phyloP scores from a whole-genome alignment of 37 sponge, comb jelly and placozoan genomes.

The Tethya wilhelma region DNA sequence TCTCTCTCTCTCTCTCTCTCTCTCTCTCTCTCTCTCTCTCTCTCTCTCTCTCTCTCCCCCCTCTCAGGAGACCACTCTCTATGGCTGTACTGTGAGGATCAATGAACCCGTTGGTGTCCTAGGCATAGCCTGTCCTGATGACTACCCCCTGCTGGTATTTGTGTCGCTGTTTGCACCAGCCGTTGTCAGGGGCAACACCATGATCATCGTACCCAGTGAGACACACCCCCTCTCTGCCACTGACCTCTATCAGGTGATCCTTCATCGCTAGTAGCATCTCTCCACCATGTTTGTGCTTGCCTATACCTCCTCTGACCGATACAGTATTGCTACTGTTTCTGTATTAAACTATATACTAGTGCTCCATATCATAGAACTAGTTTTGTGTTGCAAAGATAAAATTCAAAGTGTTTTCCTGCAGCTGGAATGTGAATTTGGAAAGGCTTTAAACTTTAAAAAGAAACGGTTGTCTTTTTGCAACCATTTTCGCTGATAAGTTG shows the following conservation, averaged over 20 bases:
- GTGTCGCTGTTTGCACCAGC: slow-evolving; percentile 97
- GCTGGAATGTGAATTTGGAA: too few species aligned
- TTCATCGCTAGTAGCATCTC: too few species aligned
- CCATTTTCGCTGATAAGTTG: too few species aligned
- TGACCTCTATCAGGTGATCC: slow-evolving; percentile 92
- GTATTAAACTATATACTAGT: too few species aligned
- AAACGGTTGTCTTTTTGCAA: too few species aligned
- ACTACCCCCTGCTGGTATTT: slow-evolving; percentile 92
- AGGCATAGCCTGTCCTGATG: slow-evolving; percentile 94
- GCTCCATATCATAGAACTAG: too few species aligned
- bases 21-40: background rate
- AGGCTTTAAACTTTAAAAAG: too few species aligned
- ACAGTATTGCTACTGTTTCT: too few species aligned
- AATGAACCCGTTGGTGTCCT: slow-evolving; percentile 97
- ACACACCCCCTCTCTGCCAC: slow-evolving; percentile 89
- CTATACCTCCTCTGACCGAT: too few species aligned
- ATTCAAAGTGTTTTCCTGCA: too few species aligned
- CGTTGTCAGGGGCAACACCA: slow-evolving; percentile 94
- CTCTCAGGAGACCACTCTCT: slow-evolving; percentile 87
- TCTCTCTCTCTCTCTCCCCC: background rate
- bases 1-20: background rate
- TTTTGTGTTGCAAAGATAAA: too few species aligned
- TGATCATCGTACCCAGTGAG: slow-evolving; percentile 95
- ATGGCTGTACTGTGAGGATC: slow-evolving; percentile 88
- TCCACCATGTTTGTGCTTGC: too few species aligned